These are phyloP conservation scores for Gryllus bimaculatus DNA, from an alignment of 1,140 invertebrate species.

Conservation along the genomic window DNA sequence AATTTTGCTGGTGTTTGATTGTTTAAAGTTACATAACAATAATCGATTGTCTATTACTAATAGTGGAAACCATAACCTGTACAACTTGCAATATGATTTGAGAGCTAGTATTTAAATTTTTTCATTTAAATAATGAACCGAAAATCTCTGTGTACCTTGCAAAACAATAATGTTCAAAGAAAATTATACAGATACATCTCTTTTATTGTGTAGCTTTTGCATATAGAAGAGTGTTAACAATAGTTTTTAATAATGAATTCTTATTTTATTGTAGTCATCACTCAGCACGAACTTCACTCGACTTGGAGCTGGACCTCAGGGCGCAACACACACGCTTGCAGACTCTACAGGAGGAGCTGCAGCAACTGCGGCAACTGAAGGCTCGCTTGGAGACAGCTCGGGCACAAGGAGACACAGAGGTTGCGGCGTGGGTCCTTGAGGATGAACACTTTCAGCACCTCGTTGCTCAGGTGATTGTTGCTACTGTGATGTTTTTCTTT, in stretches of 20 bases:
- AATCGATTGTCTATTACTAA: too few relatives aligned
- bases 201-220: too few relatives aligned
- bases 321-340: constrained; percentile 76
- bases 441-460: constrained; percentile 76
- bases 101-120: too few relatives aligned
- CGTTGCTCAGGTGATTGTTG: constrained; percentile 44
- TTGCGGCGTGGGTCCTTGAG: constrained; percentile 75
- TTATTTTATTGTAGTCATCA: constrained; percentile 2
- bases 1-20: background rate
- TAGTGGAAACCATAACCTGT: too few relatives aligned
- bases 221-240: too few relatives aligned
- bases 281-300: constrained; percentile 73
- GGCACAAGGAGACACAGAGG: constrained; percentile 62
- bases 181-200: too few relatives aligned
- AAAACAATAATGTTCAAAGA: too few relatives aligned
- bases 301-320: constrained; percentile 83
- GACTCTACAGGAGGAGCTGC: constrained; percentile 74
- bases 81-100: too few relatives aligned
- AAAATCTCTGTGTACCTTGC: too few relatives aligned
- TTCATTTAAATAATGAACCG: too few relatives aligned
- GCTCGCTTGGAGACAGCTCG: constrained; percentile 48
- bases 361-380: constrained; percentile 69
- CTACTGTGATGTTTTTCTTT: constrained; percentile 7
- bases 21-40: too few relatives aligned
- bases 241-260: background rate